A percentile compares a stretch with the other conserved stretches of the same genome.
Evolutionary conservation across 2,888 invertebrate genomes (phyloP).

Genomic region (Odontocolon sp.): DNA sequence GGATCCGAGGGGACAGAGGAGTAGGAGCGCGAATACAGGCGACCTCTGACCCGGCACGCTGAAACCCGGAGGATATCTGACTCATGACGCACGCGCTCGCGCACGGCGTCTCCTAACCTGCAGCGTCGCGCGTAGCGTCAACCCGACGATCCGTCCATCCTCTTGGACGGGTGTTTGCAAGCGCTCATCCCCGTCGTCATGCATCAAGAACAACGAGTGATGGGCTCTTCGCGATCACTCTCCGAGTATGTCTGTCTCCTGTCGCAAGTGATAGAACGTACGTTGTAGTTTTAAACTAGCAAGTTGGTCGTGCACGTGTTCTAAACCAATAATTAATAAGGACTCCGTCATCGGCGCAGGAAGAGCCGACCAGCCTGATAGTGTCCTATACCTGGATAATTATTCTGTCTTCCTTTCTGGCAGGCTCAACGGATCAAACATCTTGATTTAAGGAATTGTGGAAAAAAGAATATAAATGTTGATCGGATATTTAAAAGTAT

Average conservation of each 20-base stretch:
- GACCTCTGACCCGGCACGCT: slow-evolving; percentile 79
- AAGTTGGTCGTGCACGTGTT: slow-evolving; percentile 26
- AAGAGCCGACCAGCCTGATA: not conserved
- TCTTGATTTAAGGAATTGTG: too few relatives aligned
- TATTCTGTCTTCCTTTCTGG: too few relatives aligned
- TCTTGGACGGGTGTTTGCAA: too few relatives aligned
- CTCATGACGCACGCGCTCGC: slow-evolving; percentile 75
- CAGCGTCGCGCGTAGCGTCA: slow-evolving; percentile 57
- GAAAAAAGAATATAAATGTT: too few relatives aligned
- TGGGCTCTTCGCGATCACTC: not conserved
- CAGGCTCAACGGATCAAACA: too few relatives aligned
- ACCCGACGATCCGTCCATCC: slow-evolving; percentile 52
- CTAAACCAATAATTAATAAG: slow-evolving; percentile 39
- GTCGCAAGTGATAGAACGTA: not conserved
- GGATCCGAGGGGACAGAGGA: slow-evolving; percentile 18
- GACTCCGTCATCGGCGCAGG: slow-evolving; percentile 1
- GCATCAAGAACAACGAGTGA: slow-evolving; percentile 11
- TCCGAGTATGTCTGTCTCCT: not conserved
- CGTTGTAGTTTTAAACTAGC: not conserved
- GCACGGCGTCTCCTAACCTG: slow-evolving; percentile 66
- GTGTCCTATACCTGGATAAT: too few relatives aligned
- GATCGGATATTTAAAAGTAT: too few relatives aligned
- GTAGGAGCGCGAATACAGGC: slow-evolving; percentile 75
- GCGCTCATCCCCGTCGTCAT: slow-evolving; percentile 22
- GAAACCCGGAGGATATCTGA: slow-evolving; percentile 77